phyloP scores from a whole-genome alignment of 2,888 invertebrate species.

The Cynaeus angustus region DNA sequence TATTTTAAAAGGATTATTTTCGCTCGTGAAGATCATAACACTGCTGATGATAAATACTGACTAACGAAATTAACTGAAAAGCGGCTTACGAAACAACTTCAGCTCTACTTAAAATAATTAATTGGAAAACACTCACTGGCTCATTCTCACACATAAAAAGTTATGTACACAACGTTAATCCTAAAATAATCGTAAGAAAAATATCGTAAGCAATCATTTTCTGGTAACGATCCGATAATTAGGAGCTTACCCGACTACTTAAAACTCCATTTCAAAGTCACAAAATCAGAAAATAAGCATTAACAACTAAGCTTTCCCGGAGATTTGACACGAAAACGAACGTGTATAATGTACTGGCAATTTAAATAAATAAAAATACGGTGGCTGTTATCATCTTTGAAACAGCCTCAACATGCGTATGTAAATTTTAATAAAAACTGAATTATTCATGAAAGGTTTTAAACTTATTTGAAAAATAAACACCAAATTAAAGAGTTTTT shows the following conservation, averaged over 20 bases:
- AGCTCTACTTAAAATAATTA: conserved; percentile 42
- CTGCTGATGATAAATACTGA: conserved; percentile 53
- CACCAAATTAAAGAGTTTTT: conserved; percentile 22
- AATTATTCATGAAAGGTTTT: conserved; percentile 32
- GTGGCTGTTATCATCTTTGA: neutral
- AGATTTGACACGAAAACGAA: conserved; percentile 8
- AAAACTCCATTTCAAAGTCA: conserved; percentile 16
- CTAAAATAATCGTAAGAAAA: conserved; percentile 42
- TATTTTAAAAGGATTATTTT: conserved; percentile 58
- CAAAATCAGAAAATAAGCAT: conserved; percentile 14
- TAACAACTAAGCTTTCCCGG: conserved; percentile 1
- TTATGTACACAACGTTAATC: conserved; percentile 43
- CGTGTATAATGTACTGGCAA: neutral
- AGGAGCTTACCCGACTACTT: neutral
- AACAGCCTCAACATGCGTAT: conserved; percentile 27
- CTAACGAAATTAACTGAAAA: conserved; percentile 53
- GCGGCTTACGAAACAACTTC: conserved; percentile 49
- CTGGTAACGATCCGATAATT: conserved; percentile 10
- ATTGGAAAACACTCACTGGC: conserved; percentile 11
- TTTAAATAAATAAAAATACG: conserved; percentile 17
- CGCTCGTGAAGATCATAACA: conserved; percentile 55
- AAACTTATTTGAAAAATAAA: conserved; percentile 30
- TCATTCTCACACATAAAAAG: neutral
- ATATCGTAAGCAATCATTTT: too few species aligned
- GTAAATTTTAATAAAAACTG: conserved; percentile 21